Conservation (phyloP, 2,113 vertebrate genomes). For the Tricholaema leucomelas region DNA sequence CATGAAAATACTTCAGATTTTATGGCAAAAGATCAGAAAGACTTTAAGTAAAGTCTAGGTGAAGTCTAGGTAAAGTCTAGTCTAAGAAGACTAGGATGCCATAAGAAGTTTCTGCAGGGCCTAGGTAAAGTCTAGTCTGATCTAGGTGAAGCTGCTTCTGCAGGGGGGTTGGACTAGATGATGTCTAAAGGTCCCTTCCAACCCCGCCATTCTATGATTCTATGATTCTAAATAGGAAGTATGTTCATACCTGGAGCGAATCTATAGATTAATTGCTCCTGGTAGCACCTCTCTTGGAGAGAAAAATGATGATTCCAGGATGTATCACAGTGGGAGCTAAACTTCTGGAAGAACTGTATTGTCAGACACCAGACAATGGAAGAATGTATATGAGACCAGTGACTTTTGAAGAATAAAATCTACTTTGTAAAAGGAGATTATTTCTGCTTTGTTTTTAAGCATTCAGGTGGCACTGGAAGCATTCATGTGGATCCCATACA, state of each 20-base stretch:
- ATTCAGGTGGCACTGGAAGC: constrained; percentile 72
- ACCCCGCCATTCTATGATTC: too few relatives aligned
- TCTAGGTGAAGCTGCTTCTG: too few relatives aligned
- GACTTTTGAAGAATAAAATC: too few relatives aligned
- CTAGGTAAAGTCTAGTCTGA: too few relatives aligned
- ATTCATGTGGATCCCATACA: constrained; percentile 85
- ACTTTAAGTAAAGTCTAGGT: too few relatives aligned
- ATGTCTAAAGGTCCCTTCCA: too few relatives aligned
- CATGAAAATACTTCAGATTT: background rate
- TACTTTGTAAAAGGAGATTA: background rate
- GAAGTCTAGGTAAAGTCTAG: too few relatives aligned
- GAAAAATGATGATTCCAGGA: background rate
- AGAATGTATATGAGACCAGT: background rate
- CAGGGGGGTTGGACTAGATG: too few relatives aligned
- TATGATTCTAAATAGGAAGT: background rate
- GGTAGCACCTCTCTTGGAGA: background rate
- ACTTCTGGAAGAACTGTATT: background rate
- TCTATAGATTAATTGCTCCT: background rate
- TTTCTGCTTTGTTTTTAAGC: constrained; percentile 65
- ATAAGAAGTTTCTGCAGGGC: too few relatives aligned
- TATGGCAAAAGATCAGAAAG: background rate
- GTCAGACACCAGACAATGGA: background rate
- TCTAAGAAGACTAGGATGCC: too few relatives aligned
- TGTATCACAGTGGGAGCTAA: background rate
- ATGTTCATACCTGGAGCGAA: rapidly evolving